Conservation (phyloP, 2,113 vertebrate species). For the Neolamprologus devosi region DNA sequence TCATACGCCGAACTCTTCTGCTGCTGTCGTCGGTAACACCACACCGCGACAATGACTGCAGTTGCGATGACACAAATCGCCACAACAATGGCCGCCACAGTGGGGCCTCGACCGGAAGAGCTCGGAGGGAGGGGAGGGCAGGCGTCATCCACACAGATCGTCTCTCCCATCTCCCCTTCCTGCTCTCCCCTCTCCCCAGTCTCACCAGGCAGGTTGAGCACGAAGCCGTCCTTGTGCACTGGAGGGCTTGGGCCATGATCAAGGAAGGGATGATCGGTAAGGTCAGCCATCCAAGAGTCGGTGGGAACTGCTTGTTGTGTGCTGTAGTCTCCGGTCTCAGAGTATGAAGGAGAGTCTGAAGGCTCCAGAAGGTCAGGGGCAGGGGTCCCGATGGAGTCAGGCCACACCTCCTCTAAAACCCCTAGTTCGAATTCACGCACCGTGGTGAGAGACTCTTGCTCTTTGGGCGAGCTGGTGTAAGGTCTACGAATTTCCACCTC, state of each 20-base stretch:
- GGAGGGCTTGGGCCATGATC: constrained; percentile 30
- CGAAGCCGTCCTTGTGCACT: neutral
- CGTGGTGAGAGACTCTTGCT: constrained; percentile 15
- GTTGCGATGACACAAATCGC: constrained; percentile 73
- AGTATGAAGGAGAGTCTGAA: constrained; percentile 17
- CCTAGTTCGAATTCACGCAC: neutral
- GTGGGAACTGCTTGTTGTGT: constrained; percentile 51
- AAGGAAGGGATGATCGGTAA: constrained; percentile 35
- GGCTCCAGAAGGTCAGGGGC: constrained; percentile 6
- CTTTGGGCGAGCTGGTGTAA: constrained; percentile 35
- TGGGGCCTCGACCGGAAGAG: constrained; percentile 67
- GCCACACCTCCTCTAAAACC: neutral
- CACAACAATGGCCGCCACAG: constrained; percentile 79
- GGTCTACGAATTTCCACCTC: constrained; percentile 59
- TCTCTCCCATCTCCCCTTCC: constrained; percentile 51
- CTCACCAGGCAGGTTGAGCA: constrained; percentile 69
- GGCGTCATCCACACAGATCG: constrained; percentile 27
- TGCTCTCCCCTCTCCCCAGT: constrained; percentile 57
- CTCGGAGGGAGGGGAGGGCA: constrained; percentile 62
- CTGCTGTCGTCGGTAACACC: constrained; percentile 83
- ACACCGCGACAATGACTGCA: constrained; percentile 70
- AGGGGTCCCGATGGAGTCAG: constrained; percentile 21
- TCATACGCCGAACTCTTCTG: constrained; percentile 89
- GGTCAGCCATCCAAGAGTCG: constrained; percentile 36
- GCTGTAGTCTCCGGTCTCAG: constrained; percentile 13